phyloP scores from a whole-genome alignment of 1,140 invertebrate genomes.

The Hylaeus volcanicus region DNA sequence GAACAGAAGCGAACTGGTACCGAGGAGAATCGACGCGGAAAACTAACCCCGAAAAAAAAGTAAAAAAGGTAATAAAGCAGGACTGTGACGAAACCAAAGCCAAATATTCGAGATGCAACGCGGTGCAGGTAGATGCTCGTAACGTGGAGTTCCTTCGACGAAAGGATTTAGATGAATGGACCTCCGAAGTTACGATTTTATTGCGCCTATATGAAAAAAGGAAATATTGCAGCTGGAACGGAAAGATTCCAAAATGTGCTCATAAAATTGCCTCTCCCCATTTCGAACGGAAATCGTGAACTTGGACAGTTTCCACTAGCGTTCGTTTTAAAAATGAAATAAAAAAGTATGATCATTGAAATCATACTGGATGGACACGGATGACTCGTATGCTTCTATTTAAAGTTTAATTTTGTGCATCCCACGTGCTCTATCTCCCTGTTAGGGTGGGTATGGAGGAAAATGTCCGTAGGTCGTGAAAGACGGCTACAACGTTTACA shows the following conservation, averaged over 20 bases:
- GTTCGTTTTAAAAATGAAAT: too few relatives aligned
- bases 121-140: conserved; percentile 32
- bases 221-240: not conserved
- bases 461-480: not conserved
- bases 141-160: conserved; percentile 32
- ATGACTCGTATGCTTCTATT: too few relatives aligned
- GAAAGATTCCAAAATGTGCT: not conserved
- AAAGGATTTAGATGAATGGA: conserved; percentile 58
- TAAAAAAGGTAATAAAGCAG: conserved; percentile 62
- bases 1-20: conserved; percentile 25
- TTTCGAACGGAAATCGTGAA: not conserved
- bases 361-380: too few relatives aligned
- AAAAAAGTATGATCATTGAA: too few relatives aligned
- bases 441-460: not conserved
- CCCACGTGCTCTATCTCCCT: too few relatives aligned
- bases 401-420: not conserved
- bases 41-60: conserved; percentile 28
- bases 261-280: not conserved
- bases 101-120: conserved; percentile 33
- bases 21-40: conserved; percentile 24
- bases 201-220: conserved; percentile 37
- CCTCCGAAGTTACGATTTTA: conserved; percentile 52
- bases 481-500: not conserved
- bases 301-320: too few relatives aligned
- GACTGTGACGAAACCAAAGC: not conserved